These are phyloP conservation scores for Sinocyclocheilus anophthalmus DNA, from an alignment of 2,113 vertebrate genomes.

Conservation along the genomic window DNA sequence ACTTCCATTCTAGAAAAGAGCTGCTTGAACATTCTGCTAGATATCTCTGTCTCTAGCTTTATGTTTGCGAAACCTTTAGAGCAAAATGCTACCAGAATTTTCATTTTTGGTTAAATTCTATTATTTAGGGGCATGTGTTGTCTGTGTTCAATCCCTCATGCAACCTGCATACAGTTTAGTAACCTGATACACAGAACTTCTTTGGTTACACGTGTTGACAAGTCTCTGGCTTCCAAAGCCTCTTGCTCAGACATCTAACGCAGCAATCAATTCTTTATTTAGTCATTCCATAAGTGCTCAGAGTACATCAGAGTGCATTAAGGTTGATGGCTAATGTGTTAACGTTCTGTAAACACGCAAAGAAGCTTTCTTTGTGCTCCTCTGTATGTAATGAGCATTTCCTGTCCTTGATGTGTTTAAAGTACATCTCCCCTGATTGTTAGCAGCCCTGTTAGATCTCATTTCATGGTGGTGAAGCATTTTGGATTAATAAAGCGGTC, in stretches of 20 bases:
- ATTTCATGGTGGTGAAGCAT: not conserved
- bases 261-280: not conserved
- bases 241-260: not conserved
- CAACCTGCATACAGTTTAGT: conserved; percentile 1
- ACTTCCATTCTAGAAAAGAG: not conserved
- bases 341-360: not conserved
- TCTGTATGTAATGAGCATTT: conserved; percentile 20
- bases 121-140: not conserved
- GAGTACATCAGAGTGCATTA: conserved; percentile 18
- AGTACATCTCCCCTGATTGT: conserved; percentile 3
- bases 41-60: not conserved
- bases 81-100: not conserved
- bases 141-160: conserved; percentile 2
- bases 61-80: not conserved
- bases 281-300: conserved; percentile 10
- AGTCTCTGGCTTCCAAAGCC: not conserved
- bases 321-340: not conserved
- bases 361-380: not conserved
- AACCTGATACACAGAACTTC: not conserved
- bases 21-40: not conserved
- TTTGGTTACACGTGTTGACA: not conserved
- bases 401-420: conserved; percentile 16
- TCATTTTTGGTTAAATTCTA: not conserved
- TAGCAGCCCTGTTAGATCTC: not conserved
- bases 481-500: not conserved